Percentiles rank a stretch among this genome's conserved stretches.
Evolutionary conservation across 2,888 invertebrate genomes (phyloP).

Genomic region (Machimus atricapillus): DNA sequence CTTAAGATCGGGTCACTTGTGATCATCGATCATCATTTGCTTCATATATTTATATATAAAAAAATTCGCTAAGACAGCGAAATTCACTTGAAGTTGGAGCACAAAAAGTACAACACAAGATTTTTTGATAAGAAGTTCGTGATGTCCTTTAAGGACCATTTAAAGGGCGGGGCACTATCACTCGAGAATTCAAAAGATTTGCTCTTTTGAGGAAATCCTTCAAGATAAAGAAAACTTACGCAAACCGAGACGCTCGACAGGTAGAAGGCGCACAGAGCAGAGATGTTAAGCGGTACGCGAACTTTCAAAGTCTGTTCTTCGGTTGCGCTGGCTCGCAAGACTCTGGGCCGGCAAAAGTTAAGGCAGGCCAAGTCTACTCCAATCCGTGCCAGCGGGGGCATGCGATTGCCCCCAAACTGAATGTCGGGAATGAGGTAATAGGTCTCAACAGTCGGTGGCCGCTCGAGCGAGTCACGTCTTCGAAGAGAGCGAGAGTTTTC

Average conservation of each 20-base stretch:
- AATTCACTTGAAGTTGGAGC: neutral
- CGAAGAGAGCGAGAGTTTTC: slow-evolving; percentile 30
- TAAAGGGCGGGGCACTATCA: neutral
- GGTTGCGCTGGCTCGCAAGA: slow-evolving; percentile 27
- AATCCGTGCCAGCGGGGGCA: slow-evolving; percentile 9
- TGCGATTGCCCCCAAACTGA: slow-evolving; percentile 36
- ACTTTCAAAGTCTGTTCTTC: slow-evolving; percentile 29
- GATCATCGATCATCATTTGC: slow-evolving; percentile 18
- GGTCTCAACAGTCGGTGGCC: slow-evolving; percentile 13
- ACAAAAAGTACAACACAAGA: neutral
- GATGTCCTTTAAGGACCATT: neutral
- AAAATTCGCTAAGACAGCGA: neutral
- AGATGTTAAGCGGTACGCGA: slow-evolving; percentile 14
- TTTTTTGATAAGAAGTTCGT: neutral
- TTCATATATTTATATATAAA: neutral
- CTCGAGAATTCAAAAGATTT: neutral
- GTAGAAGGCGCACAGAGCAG: neutral
- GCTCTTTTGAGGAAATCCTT: neutral
- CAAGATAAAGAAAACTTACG: neutral
- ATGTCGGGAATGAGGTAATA: slow-evolving; percentile 38
- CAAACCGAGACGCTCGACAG: neutral
- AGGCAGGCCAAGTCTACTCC: slow-evolving; percentile 38
- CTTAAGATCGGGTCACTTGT: neutral
- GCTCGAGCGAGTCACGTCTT: neutral
- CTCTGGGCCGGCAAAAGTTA: slow-evolving; percentile 36